Base-by-base conservation (phyloP, 1,140 invertebrate species). In the Ceratosolen fusciceps region DNA sequence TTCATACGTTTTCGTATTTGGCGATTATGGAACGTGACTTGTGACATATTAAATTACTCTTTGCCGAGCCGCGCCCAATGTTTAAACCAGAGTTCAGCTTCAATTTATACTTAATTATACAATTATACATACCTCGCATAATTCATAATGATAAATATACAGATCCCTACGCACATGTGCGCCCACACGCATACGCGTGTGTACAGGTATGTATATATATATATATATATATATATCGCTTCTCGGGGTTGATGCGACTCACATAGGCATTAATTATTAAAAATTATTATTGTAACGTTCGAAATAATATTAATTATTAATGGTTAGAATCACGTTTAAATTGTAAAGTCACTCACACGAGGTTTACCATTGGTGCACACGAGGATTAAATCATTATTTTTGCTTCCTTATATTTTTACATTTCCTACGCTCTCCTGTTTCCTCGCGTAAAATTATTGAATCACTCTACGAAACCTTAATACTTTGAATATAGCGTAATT, bases 181-280 rank as follows among this genome's bases (percentile, higher is more conserved):
- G 49, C 26, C 12, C 14, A 21, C 26, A 56, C 9, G n/a, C 14
- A 80, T 72, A 80, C 47, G 62, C 72, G 56, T 29, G 21, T 67
- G 54, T 37, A 62, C 24, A 29, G 60, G 19, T 47, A 47, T 43
- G 47, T 29, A 39, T 74, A 39, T 43, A 43, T 62, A 24, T 60
- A 74, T 14, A 39, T 72, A 72, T 47, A 31, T 54, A 72, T 21
- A 72, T 37, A 49, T 49, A 71, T 74, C 77, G 70, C 77, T 79
- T 79, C 70, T 79, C 70, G 77, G 70, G 70, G 71, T 73, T 79
- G 58, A 79, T 79, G 78, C 72, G 72, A 74, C 70, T 56, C 68
- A 74, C 31, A 67, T 62, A 72, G 24, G 56, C 43, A 43, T 39
- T 62, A 60, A 71, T 72, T 77, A 72, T 77, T 76, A 62, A 78